Base-by-base conservation (phyloP, 2,113 vertebrate species). In the Chlamydotis undulata region DNA sequence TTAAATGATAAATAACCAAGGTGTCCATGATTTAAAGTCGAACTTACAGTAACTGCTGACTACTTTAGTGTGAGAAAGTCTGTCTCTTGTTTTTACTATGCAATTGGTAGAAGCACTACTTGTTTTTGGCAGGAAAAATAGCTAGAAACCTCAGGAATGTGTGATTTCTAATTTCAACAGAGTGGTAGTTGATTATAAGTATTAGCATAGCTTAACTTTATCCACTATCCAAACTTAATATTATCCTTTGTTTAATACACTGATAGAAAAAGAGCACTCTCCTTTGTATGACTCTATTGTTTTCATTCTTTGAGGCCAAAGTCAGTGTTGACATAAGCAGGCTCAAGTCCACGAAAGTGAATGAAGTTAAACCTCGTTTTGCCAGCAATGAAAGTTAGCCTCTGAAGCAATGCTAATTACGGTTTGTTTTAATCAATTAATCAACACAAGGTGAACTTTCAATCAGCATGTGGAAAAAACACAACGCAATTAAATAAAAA, bases 181-280 rank as follows among this genome's bases (percentile, higher is more conserved):
- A 97, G 87, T 95, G 94, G 94, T 94, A 97, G 91, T 97, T 96
- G 94, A 96, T 97, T 93, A 94, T 93, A 95, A 96, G 96, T 94
- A 97, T 96, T 97, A 97, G 87, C 88, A 96, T 96, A 97, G 96
- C 94, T 97, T 97, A 96, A 96, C 94, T 96, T 96, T 97, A 97
- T 97, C 96, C 97, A 85, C 87, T 97, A 87, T 97, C 96, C 96
- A 97, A 97, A 97, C 94, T 97, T 97, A 97, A 97, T 97, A 96
- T 97, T 97, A 97, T 97, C 95, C 95, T 97, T 97, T 96, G 80
- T 97, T 97, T 97, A 97, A 97, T 95, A 89, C 82, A 90, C 74
- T 95, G 93, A 92, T 89, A 94, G 87, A 82, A 93, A 94, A 95
- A 94, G 89, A 92, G 74, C 81, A 70, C 82, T 90, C 61, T 93